Conservation (phyloP, 2,888 invertebrate genomes). For the Steinernema hermaphroditum region DNA sequence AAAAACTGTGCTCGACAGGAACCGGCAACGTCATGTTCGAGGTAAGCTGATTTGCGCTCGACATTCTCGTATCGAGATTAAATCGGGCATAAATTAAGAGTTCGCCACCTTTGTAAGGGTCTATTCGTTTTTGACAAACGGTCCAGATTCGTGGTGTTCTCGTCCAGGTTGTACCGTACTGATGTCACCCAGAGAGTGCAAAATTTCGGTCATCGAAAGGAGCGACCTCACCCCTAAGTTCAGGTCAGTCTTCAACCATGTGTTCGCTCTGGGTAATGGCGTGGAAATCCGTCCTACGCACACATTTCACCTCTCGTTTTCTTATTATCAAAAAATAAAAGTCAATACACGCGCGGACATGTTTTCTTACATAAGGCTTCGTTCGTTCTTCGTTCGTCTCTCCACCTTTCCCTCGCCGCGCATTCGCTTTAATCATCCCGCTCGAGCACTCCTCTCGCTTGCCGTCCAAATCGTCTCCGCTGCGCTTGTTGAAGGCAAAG, state of each 20-base stretch:
- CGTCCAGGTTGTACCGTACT: neutral
- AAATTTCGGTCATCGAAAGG: slow-evolving; percentile 19
- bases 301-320: too few species aligned
- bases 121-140: slow-evolving; percentile 2
- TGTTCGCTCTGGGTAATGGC: too few species aligned
- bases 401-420: too few species aligned
- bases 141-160: neutral
- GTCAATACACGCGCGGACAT: too few species aligned
- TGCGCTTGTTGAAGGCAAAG: neutral
- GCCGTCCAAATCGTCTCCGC: neutral
- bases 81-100: slow-evolving; percentile 27
- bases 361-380: neutral
- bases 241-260: neutral
- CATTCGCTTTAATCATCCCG: too few species aligned
- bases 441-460: neutral
- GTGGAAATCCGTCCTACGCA: too few species aligned
- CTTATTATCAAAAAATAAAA: too few species aligned
- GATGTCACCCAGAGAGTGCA: neutral
- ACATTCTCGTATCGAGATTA: neutral
- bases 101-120: neutral
- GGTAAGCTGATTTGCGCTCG: neutral
- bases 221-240: slow-evolving; percentile 6
- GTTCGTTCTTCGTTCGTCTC: neutral
- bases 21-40: neutral
- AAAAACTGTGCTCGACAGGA: neutral